Evolutionary conservation across 2,797 vertebrate species (phyloP).

Genomic region (Intellagama lesueurii): DNA sequence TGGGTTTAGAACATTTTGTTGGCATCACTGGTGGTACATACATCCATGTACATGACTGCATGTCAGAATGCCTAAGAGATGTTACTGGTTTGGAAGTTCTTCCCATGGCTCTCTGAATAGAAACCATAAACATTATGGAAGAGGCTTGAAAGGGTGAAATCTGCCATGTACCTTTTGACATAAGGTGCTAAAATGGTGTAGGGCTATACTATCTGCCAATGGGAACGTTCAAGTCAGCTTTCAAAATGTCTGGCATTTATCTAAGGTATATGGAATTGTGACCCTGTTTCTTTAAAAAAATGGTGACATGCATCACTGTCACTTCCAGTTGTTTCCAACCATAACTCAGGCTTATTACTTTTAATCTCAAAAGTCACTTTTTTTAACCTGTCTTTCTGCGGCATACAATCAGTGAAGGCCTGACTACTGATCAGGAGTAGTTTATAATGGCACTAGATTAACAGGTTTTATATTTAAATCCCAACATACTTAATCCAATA

Average conservation of each 20-base stretch:
- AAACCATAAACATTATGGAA: background rate
- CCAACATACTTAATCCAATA: conserved; percentile 22
- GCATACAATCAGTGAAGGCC: background rate
- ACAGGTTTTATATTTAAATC: conserved; percentile 4
- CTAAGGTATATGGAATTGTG: conserved; percentile 20
- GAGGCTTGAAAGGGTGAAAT: background rate
- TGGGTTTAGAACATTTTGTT: background rate
- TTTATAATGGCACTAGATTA: conserved; percentile 16
- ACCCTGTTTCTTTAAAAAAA: background rate
- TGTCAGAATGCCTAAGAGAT: background rate
- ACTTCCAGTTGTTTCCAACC: conserved; percentile 24
- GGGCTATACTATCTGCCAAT: background rate
- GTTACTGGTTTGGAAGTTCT: background rate
- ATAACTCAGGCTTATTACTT: background rate
- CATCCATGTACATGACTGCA: background rate
- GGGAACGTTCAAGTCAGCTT: background rate
- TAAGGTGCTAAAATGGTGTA: background rate
- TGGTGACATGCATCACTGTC: background rate
- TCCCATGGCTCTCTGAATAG: background rate
- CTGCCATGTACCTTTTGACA: background rate
- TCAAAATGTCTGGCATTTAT: conserved; percentile 31
- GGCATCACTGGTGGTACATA: background rate
- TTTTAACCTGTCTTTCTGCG: conserved; percentile 15
- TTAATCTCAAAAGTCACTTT: background rate
- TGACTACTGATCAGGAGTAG: background rate